phyloP scores from a whole-genome alignment of 2,797 vertebrate genomes.

The Eurystomus glaucurus region DNA sequence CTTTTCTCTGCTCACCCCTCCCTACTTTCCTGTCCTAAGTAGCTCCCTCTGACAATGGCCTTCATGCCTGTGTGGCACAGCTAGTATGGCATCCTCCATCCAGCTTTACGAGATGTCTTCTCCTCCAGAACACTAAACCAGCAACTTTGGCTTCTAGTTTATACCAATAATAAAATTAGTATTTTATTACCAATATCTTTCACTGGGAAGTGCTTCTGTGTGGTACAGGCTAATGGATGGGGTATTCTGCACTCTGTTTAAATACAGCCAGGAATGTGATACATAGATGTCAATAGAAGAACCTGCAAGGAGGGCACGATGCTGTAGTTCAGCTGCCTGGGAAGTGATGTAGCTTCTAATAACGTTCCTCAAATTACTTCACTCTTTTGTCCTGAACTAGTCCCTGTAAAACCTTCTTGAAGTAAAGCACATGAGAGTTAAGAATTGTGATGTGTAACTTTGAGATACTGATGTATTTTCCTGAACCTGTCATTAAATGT shows the following conservation, averaged over 20 bases:
- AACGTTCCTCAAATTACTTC: background rate
- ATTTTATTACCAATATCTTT: background rate
- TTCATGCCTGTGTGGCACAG: background rate
- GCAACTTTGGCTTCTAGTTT: background rate
- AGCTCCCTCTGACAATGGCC: background rate
- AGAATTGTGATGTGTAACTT: background rate
- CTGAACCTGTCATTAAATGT: background rate
- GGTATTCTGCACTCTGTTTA: background rate
- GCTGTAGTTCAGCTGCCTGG: background rate
- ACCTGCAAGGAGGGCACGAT: background rate
- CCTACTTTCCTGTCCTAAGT: background rate
- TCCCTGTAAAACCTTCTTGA: background rate
- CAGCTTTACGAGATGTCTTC: background rate
- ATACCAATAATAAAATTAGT: background rate
- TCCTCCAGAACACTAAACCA: background rate
- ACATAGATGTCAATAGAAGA: background rate
- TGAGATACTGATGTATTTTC: background rate
- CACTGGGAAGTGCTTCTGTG: background rate
- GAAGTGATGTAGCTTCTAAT: background rate
- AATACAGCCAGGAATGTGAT: background rate
- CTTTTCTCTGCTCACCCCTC: background rate
- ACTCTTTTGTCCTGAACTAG: background rate
- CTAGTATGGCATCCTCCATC: background rate
- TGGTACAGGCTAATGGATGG: background rate
- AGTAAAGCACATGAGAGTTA: background rate